These are phyloP conservation scores for Thecocarcelia acutangulata DNA, from an alignment of 2,888 invertebrate genomes.

Conservation along the genomic window DNA sequence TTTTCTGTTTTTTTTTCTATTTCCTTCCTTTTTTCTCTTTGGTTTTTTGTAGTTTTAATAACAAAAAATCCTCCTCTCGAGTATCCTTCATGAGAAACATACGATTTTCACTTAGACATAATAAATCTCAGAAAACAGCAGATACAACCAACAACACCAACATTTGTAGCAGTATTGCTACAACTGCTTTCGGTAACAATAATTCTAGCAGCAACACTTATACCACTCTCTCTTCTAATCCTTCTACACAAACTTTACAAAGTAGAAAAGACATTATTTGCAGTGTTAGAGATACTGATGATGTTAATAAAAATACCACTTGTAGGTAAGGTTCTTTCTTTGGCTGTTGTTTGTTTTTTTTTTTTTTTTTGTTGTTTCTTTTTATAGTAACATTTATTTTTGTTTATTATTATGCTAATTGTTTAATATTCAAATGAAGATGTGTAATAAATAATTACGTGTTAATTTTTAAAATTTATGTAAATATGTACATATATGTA, in stretches of 20 bases:
- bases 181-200: slow-evolving; percentile 63
- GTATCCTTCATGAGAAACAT: slow-evolving; percentile 78
- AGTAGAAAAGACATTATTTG: slow-evolving; percentile 76
- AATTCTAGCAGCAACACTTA: slow-evolving; percentile 60
- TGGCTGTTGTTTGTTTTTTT: neutral
- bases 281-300: slow-evolving; percentile 73
- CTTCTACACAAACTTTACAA: slow-evolving; percentile 67
- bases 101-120: slow-evolving; percentile 78
- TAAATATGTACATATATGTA: too few relatives aligned
- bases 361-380: slow-evolving; percentile 26
- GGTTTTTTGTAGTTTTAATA: slow-evolving; percentile 75
- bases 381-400: neutral
- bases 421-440: neutral
- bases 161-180: slow-evolving; percentile 29
- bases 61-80: slow-evolving; percentile 71
- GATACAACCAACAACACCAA: slow-evolving; percentile 67
- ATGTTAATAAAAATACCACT: slow-evolving; percentile 74
- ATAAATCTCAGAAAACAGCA: slow-evolving; percentile 74
- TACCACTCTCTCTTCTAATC: slow-evolving; percentile 25
- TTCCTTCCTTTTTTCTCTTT: slow-evolving; percentile 30
- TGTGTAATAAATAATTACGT: too few relatives aligned
- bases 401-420: neutral
- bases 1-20: slow-evolving; percentile 33
- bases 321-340: slow-evolving; percentile 76
- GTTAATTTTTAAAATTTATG: too few relatives aligned